Evolutionary conservation across 2,888 invertebrate genomes (phyloP).

Genomic region (Volucella bombylans): DNA sequence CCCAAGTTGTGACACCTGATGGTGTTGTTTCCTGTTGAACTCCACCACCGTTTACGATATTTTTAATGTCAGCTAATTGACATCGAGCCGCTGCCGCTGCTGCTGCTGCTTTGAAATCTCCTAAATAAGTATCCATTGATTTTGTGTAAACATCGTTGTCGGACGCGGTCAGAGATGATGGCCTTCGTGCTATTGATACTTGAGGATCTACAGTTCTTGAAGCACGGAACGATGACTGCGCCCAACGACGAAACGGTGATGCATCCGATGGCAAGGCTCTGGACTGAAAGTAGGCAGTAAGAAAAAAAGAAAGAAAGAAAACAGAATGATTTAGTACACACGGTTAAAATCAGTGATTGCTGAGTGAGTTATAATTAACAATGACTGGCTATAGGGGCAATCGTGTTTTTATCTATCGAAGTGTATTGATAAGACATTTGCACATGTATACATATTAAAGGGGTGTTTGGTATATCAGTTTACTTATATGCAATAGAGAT

Average conservation of each 20-base stretch:
- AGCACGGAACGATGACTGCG: constrained; percentile 86
- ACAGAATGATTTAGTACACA: constrained; percentile 28
- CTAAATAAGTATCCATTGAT: constrained; percentile 81
- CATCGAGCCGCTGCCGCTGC: constrained; percentile 75
- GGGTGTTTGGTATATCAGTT: constrained; percentile 31
- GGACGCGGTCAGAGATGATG: constrained; percentile 83
- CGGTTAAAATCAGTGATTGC: constrained; percentile 44
- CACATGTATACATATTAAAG: constrained; percentile 47
- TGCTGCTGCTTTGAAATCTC: constrained; percentile 77
- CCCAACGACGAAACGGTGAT: constrained; percentile 84
- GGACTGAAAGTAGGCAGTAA: constrained; percentile 82
- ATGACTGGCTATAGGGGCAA: constrained; percentile 55
- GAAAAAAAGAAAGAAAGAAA: constrained; percentile 24
- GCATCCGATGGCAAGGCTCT: constrained; percentile 81
- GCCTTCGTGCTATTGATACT: constrained; percentile 79
- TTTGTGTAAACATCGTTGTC: constrained; percentile 84
- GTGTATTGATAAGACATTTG: constrained; percentile 61
- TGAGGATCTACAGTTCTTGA: constrained; percentile 85
- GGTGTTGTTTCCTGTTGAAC: constrained; percentile 69
- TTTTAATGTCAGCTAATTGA: constrained; percentile 57
- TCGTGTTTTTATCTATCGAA: constrained; percentile 51
- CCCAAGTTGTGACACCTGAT: constrained; percentile 89
- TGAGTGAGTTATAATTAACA: constrained; percentile 60
- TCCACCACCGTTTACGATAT: constrained; percentile 54
- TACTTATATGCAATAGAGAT: constrained; percentile 18